These are phyloP conservation scores for Cheirogaleus medius DNA, from an alignment of 2,113 vertebrate species.

Conservation along the genomic window DNA sequence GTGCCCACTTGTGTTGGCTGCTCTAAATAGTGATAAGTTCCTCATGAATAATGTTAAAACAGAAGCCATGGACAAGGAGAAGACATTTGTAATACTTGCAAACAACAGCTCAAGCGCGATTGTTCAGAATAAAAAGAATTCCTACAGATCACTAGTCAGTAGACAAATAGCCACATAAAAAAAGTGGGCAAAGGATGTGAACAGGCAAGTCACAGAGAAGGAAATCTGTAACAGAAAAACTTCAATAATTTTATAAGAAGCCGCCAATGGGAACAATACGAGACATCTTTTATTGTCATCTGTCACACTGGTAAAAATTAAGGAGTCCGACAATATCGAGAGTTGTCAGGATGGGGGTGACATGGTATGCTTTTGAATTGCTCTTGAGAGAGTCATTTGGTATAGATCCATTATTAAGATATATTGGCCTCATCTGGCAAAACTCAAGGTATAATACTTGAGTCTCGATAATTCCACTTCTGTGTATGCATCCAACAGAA, in stretches of 20 bases:
- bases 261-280: neutral
- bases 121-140: neutral
- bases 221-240: neutral
- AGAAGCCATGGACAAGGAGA: neutral
- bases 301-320: neutral
- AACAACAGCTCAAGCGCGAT: neutral
- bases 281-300: neutral
- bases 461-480: neutral
- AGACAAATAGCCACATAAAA: neutral
- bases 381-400: neutral
- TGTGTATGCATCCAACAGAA: neutral
- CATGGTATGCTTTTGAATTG: neutral
- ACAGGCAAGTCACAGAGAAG: neutral
- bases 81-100: neutral
- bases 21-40: neutral
- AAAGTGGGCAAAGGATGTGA: neutral
- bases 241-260: neutral
- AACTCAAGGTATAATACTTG: neutral
- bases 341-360: neutral
- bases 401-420: neutral
- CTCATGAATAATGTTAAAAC: neutral
- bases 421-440: neutral
- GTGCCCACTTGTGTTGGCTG: neutral
- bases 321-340: neutral
- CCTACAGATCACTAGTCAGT: neutral